phyloP scores from a whole-genome alignment of 2,888 invertebrate genomes.

The Proisotoma minuta region DNA sequence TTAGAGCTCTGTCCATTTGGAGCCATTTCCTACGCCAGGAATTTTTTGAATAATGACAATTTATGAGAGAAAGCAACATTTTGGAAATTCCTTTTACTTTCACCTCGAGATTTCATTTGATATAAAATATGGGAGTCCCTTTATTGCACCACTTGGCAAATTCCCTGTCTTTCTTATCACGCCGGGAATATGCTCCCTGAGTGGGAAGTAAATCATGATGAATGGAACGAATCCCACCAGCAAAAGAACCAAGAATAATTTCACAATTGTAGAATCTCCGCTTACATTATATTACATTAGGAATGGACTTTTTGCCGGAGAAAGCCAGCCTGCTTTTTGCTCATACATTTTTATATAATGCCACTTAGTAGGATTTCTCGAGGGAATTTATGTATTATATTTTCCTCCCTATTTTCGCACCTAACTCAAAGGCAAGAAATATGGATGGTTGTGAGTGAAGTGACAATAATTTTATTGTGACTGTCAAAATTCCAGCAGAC shows the following conservation, averaged over 20 bases:
- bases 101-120: neutral
- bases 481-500: too few species aligned
- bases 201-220: constrained; percentile 45
- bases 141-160: neutral
- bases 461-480: neutral
- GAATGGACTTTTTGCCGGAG: constrained; percentile 11
- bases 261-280: neutral
- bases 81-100: neutral
- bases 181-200: constrained; percentile 11
- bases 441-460: neutral
- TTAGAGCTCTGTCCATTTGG: neutral
- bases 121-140: neutral
- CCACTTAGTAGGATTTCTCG: constrained; percentile 44
- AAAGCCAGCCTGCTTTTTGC: constrained; percentile 13
- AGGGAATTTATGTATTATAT: constrained; percentile 34
- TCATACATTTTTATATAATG: constrained; percentile 40
- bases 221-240: too few species aligned
- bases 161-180: neutral
- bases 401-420: neutral
- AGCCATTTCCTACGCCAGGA: constrained; percentile 29
- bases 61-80: constrained; percentile 26
- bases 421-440: neutral
- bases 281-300: constrained; percentile 20
- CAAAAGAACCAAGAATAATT: constrained; percentile 12
- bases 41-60: constrained; percentile 45